Evolutionary conservation across 2,113 vertebrate species (phyloP).

Genomic region (Solenodon paradoxus): DNA sequence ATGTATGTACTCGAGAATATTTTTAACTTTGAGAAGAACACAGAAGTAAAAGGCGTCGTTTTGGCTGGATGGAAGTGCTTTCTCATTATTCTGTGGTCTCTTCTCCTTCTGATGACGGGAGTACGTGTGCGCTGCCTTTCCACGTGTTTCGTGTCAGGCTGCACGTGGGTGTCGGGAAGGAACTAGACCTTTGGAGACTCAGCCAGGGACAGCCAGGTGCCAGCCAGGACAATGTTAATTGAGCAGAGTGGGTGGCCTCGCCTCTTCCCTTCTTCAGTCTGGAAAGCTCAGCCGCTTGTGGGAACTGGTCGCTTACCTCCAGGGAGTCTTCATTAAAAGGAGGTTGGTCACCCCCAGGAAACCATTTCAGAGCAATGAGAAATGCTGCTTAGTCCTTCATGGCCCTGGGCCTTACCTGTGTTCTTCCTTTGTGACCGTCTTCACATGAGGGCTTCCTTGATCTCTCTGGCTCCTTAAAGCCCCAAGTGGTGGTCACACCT

Average conservation of each 20-base stretch:
- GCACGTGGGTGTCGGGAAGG: not conserved
- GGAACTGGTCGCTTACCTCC: not conserved
- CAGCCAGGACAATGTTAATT: not conserved
- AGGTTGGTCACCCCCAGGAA: not conserved
- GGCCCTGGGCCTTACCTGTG: not conserved
- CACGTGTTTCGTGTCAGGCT: not conserved
- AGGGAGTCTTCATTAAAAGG: not conserved
- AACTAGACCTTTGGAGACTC: not conserved
- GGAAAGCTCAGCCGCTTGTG: not conserved
- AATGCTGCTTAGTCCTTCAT: not conserved
- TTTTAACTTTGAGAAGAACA: slow-evolving; percentile 17
- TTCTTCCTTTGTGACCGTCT: not conserved
- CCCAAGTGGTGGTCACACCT: not conserved
- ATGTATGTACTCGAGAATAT: not conserved
- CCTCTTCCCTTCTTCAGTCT: not conserved
- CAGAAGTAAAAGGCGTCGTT: not conserved
- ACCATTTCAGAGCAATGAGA: not conserved
- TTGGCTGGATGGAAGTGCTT: not conserved
- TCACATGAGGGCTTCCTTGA: not conserved
- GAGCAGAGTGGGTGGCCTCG: not conserved
- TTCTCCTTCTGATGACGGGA: not conserved
- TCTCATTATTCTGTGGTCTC: not conserved
- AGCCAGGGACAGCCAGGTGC: not conserved
- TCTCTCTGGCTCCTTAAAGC: not conserved
- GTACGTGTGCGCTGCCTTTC: not conserved